phyloP scores from a whole-genome alignment of 2,888 invertebrate genomes.

The Cephus sareptanus region DNA sequence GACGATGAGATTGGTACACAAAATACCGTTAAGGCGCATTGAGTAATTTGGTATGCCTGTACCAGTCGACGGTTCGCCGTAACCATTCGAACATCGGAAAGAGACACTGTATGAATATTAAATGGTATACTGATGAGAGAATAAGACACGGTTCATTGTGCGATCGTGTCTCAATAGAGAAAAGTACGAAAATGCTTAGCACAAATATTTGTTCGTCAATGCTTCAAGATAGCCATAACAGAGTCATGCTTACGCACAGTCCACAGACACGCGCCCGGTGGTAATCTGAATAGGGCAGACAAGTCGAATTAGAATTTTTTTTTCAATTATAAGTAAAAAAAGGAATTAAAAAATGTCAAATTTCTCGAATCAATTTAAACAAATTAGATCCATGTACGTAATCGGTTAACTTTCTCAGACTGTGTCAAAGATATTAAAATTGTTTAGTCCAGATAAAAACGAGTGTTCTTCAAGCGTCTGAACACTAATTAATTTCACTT shows the following conservation, averaged over 20 bases:
- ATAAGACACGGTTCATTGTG: not conserved
- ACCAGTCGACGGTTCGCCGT: not conserved
- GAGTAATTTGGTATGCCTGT: conserved; percentile 15
- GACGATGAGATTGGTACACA: conserved; percentile 11
- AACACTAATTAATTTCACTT: not conserved
- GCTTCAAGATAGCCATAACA: not conserved
- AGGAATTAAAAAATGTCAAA: not conserved
- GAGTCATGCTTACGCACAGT: not conserved
- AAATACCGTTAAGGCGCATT: conserved; percentile 17
- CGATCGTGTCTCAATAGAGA: not conserved
- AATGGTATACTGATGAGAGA: not conserved
- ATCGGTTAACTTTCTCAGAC: not conserved
- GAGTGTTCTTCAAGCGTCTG: not conserved
- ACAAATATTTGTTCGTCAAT: not conserved
- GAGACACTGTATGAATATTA: not conserved
- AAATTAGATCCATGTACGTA: not conserved
- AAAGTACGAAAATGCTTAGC: too few species aligned
- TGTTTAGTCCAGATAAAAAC: too few species aligned
- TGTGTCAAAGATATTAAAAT: not conserved
- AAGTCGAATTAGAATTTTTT: not conserved
- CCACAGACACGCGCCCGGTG: not conserved
- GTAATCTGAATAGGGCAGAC: not conserved
- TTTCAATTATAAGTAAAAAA: not conserved
- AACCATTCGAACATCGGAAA: not conserved
- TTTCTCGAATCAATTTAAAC: not conserved